Evolutionary conservation across 1,140 invertebrate genomes (phyloP).

Genomic region (Drosophila teissieri): DNA sequence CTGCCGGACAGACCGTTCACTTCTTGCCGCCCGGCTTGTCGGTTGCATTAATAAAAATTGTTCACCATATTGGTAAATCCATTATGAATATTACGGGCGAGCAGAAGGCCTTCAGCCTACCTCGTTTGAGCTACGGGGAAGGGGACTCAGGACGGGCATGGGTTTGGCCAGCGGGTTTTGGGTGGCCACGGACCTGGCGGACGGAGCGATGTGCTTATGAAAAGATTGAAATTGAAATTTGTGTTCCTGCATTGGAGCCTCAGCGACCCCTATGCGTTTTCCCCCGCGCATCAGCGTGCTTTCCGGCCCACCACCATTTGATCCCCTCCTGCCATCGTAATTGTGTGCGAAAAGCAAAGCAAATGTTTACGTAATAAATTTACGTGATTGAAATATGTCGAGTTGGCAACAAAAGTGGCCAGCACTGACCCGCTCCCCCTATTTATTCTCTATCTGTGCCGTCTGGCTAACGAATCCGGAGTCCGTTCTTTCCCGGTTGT

Average conservation of each 20-base stretch:
- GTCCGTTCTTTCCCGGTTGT: slow-evolving; percentile 24
- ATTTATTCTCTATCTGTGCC: slow-evolving; percentile 2
- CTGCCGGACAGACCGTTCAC: slow-evolving; percentile 45
- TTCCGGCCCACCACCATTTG: not conserved
- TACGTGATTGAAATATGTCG: slow-evolving; percentile 85
- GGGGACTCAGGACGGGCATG: not conserved
- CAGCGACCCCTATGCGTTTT: slow-evolving; percentile 10
- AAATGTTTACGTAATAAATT: slow-evolving; percentile 85
- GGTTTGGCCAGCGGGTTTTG: not conserved
- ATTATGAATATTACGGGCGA: slow-evolving; percentile 83
- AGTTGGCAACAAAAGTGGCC: slow-evolving; percentile 81
- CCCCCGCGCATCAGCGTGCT: not conserved
- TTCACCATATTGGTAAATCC: slow-evolving; percentile 84
- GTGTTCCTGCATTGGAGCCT: slow-evolving; percentile 45
- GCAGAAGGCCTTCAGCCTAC: slow-evolving; percentile 53
- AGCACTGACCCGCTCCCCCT: slow-evolving; percentile 30
- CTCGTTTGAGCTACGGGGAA: not conserved
- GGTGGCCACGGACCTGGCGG: slow-evolving; percentile 1
- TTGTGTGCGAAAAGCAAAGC: slow-evolving; percentile 83
- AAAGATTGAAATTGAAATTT: slow-evolving; percentile 83
- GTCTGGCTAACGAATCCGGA: slow-evolving; percentile 71
- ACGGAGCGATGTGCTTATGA: slow-evolving; percentile 23
- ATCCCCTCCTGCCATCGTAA: slow-evolving; percentile 53
- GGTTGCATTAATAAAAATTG: slow-evolving; percentile 81
- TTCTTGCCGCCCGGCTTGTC: slow-evolving; percentile 12